phyloP scores from a whole-genome alignment of 2,797 vertebrate species.

The Characodon lateralis region DNA sequence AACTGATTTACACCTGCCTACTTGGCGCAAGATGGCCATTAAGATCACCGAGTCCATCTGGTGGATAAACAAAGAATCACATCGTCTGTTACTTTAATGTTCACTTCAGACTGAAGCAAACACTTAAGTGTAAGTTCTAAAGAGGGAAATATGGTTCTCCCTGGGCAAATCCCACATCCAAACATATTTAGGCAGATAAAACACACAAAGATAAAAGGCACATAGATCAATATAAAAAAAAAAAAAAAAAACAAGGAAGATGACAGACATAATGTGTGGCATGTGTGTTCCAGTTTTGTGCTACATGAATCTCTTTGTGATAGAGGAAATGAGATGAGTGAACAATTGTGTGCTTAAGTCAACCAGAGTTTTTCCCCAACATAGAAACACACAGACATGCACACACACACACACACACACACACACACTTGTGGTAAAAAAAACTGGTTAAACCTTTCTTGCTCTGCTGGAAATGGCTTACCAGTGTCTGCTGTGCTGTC shows the following conservation, averaged over 20 bases:
- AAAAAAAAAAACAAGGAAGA: constrained; percentile 42
- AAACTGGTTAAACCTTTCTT: constrained; percentile 54
- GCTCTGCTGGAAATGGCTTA: constrained; percentile 59
- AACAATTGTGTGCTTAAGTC: constrained; percentile 59
- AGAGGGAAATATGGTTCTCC: constrained; percentile 38
- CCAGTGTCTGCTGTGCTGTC: constrained; percentile 66
- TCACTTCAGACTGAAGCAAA: constrained; percentile 15
- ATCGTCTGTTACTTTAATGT: constrained; percentile 35
- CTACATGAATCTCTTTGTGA: constrained; percentile 45
- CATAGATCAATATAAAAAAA: constrained; percentile 10
- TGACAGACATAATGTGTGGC: constrained; percentile 71
- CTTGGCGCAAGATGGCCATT: constrained; percentile 30
- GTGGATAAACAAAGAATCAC: constrained; percentile 58
- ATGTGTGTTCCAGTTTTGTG: constrained; percentile 57
- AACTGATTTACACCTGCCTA: constrained; percentile 12
- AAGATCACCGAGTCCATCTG: constrained; percentile 71
- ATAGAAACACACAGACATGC: constrained; percentile 34
- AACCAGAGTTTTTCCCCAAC: constrained; percentile 62
- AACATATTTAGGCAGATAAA: constrained; percentile 37
- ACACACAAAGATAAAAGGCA: constrained; percentile 23
- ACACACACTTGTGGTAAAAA: constrained; percentile 44
- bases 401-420: constrained; percentile 12
- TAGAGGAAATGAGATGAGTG: constrained; percentile 35
- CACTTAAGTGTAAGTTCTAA: constrained; percentile 11
- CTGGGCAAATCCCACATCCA: constrained; percentile 16